Base-by-base conservation (phyloP, 2,113 vertebrate species). In the Sylvia atricapilla region DNA sequence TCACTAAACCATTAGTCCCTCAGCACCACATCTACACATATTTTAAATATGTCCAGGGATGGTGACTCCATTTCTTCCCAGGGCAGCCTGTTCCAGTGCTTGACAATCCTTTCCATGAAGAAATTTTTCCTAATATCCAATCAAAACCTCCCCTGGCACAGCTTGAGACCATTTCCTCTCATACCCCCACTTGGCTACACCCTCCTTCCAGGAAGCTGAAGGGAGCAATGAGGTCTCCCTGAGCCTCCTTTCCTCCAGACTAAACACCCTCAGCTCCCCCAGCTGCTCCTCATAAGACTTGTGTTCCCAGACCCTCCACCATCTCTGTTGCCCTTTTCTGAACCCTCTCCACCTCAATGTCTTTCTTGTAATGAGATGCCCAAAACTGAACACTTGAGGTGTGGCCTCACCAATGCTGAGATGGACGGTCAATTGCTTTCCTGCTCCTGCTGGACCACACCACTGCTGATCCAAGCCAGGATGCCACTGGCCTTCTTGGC, bases 341-440 rank as follows among this genome's bases (percentile, higher is more conserved):
- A 50, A 33, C 12, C 11, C 20, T 13, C 33, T 72, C 49, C 35
- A 64, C 14, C 21, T 52, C 68, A 39, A 12, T 30, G 39, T 30
- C 33, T 28, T n/a, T 56, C 49, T 33, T 27, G 18, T 31, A 43
- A 20, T 49, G 17, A 64, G 15, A n/a, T 28, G 24, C 30, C 24
- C 49, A 63, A 39, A 72, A 47, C 13, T 9, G 39, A 53, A 21
- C 47, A 17, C 16, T 20, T 23, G 20, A 55, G 9, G 30, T 47
- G 41, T 0, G 2, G 20, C 24, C 17, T 60, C 78, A 82, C 20
- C 60, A 25, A 33, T 22, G 46, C n/a, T 4, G 20, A 82, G 30
- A 24, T 0, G 1, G 37, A 31, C 11, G 47, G 9, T 46, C 27
- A 22, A 44, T 24, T 3, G 2, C 7, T 41, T 20, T 20, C 46